Evolutionary conservation across 2,888 invertebrate genomes (phyloP).

Genomic region (Phasia obesa): DNA sequence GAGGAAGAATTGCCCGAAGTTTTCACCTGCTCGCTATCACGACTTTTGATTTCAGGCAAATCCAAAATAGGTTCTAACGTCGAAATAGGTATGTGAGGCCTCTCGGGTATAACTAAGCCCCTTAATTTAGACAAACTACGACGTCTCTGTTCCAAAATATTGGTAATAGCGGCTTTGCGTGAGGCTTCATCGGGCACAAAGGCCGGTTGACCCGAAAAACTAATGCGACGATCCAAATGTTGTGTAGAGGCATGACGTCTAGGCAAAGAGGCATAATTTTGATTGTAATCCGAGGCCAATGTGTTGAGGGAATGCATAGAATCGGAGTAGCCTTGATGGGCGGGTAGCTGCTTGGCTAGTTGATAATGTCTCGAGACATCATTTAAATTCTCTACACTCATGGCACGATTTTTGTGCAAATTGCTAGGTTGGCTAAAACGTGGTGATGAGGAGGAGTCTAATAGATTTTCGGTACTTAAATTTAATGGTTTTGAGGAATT

Average conservation of each 20-base stretch:
- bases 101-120: conserved; percentile 94
- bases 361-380: conserved; percentile 79
- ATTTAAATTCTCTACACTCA: conserved; percentile 84
- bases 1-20: conserved; percentile 79
- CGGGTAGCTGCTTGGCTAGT: conserved; percentile 78
- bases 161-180: conserved; percentile 87
- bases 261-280: conserved; percentile 76
- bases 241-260: conserved; percentile 73
- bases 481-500: conserved; percentile 78
- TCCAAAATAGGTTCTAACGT: conserved; percentile 86
- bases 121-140: conserved; percentile 92
- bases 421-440: conserved; percentile 68
- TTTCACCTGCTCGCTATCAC: conserved; percentile 84
- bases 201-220: conserved; percentile 79
- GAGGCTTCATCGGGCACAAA: conserved; percentile 80
- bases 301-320: conserved; percentile 81
- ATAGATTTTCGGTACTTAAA: conserved; percentile 81
- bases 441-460: conserved; percentile 71
- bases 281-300: conserved; percentile 77
- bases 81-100: conserved; percentile 83
- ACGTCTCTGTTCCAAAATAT: conserved; percentile 90
- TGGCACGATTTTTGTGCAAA: conserved; percentile 84
- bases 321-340: conserved; percentile 78
- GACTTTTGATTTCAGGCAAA: conserved; percentile 92
- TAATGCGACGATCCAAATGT: conserved; percentile 70